Conservation (phyloP, 2,797 vertebrate species). For the Ctenopoma multispine region DNA sequence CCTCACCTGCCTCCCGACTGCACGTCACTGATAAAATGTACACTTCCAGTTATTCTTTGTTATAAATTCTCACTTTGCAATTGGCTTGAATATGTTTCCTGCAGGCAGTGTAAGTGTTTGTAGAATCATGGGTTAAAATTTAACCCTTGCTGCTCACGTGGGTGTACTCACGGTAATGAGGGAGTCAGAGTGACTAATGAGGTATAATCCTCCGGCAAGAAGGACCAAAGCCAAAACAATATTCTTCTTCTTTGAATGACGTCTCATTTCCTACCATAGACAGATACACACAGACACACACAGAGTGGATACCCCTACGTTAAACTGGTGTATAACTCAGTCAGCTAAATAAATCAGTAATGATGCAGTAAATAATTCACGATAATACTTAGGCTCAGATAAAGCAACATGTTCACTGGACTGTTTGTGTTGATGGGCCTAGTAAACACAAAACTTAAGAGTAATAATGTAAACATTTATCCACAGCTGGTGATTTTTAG, state of each 20-base stretch:
- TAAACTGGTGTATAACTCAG: conserved; percentile 22
- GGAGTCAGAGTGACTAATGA: conserved; percentile 9
- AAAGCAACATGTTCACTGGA: conserved; percentile 2
- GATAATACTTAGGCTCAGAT: no score
- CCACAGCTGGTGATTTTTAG: no score
- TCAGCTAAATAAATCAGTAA: conserved; percentile 16
- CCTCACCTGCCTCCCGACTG: no score
- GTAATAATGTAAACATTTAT: neutral
- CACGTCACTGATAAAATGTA: neutral
- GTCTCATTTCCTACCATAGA: conserved; percentile 67
- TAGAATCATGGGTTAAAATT: neutral
- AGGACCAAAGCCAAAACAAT: conserved; percentile 47
- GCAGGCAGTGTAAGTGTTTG: neutral
- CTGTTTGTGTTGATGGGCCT: neutral
- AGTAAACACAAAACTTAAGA: no score
- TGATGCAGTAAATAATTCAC: conserved; percentile 46
- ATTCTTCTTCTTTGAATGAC: conserved; percentile 57
- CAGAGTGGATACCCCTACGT: neutral
- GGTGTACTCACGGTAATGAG: conserved; percentile 42
- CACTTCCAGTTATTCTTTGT: neutral
- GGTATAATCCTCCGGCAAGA: conserved; percentile 41
- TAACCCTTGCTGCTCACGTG: neutral
- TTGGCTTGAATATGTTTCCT: neutral
- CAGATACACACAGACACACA: conserved; percentile 4
- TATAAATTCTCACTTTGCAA: neutral